phyloP scores from a whole-genome alignment of 2,113 vertebrate species.

The Oryzias melastigma region DNA sequence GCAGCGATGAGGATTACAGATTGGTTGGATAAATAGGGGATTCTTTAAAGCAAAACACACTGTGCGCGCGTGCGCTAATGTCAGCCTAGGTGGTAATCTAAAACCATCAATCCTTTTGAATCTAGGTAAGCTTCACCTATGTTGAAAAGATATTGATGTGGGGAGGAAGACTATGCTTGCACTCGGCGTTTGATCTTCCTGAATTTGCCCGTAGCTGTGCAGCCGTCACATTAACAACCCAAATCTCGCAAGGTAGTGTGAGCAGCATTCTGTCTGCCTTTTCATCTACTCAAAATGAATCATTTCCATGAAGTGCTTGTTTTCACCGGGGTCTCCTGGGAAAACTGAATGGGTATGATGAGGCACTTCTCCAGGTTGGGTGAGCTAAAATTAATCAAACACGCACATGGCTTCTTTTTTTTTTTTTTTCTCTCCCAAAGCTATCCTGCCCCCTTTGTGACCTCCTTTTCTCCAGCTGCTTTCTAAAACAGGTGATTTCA shows the following conservation, averaged over 20 bases:
- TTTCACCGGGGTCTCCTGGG: constrained; percentile 49
- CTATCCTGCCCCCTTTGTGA: constrained; percentile 24
- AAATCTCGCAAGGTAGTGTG: constrained; percentile 23
- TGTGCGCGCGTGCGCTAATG: constrained; percentile 38
- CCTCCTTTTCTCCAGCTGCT: constrained; percentile 29
- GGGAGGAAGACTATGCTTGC: constrained; percentile 49
- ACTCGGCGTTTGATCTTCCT: constrained; percentile 55
- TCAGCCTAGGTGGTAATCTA: constrained; percentile 64
- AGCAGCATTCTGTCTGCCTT: constrained; percentile 40
- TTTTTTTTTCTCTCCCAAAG: constrained; percentile 24
- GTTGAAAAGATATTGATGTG: constrained; percentile 58
- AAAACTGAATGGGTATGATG: constrained; percentile 37
- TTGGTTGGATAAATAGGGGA: constrained; percentile 65
- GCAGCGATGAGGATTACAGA: constrained; percentile 62
- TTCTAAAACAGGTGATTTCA: constrained; percentile 13
- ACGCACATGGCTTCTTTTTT: constrained; percentile 21
- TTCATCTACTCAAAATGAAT: constrained; percentile 52
- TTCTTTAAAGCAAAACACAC: constrained; percentile 58
- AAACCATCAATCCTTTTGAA: constrained; percentile 64
- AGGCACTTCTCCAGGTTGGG: constrained; percentile 36
- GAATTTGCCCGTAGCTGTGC: constrained; percentile 54
- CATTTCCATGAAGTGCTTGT: constrained; percentile 64
- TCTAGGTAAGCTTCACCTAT: constrained; percentile 50
- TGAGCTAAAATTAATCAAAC: constrained; percentile 64
- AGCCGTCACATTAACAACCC: constrained; percentile 54